Evolutionary conservation across 2,888 invertebrate species (phyloP).

Genomic region (Gerris lacustris): DNA sequence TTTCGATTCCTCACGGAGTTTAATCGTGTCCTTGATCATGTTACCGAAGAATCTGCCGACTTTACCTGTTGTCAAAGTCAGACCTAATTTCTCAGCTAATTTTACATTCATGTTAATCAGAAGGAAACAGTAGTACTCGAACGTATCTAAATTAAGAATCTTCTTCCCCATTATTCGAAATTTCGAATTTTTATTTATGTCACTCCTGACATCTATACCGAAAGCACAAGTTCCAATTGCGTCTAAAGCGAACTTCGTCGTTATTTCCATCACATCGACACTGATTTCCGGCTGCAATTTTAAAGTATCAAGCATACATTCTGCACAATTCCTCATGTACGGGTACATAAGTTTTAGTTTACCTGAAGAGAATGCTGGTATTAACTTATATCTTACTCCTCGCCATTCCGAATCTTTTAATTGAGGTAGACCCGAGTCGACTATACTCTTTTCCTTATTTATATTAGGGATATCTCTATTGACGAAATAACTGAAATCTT

Average conservation of each 20-base stretch:
- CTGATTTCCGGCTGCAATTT: not conserved
- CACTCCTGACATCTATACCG: constrained; percentile 19
- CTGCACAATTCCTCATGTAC: constrained; percentile 2
- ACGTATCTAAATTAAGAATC: constrained; percentile 8
- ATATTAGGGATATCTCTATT: not conserved
- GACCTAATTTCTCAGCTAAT: constrained; percentile 2
- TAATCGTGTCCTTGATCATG: constrained; percentile 30
- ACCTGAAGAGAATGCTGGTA: constrained; percentile 7
- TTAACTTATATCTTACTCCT: constrained; percentile 4
- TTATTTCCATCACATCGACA: not conserved
- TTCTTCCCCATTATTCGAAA: constrained; percentile 19
- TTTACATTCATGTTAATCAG: not conserved
- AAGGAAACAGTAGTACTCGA: not conserved
- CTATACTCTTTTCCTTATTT: not conserved
- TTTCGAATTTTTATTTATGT: constrained; percentile 14
- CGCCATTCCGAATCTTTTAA: constrained; percentile 10
- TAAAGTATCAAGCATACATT: not conserved
- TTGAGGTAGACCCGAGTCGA: not conserved
- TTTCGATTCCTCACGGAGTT: constrained; percentile 28
- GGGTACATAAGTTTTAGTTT: constrained; percentile 9
- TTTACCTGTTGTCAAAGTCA: constrained; percentile 19
- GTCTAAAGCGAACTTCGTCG: constrained; percentile 5
- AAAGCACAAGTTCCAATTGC: constrained; percentile 12
- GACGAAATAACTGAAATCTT: constrained; percentile 8
- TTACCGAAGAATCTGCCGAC: constrained; percentile 30